Evolutionary conservation across 2,113 vertebrate genomes (phyloP), one percentile per base, ranked within the genome.

Genomic region (Poeciliopsis retropinna): DNA sequence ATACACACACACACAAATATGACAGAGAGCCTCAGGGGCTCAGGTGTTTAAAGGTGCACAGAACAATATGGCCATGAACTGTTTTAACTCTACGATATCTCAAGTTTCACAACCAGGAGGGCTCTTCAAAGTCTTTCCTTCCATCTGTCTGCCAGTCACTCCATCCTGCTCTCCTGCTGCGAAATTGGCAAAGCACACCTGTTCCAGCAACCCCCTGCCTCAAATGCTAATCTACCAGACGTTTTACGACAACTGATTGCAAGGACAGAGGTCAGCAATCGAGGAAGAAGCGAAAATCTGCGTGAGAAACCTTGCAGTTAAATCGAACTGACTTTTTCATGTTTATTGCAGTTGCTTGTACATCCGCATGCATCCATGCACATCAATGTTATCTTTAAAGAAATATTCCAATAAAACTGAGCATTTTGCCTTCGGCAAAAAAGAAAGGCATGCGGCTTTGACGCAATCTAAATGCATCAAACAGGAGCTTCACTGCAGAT

Each of bases 151-250:
- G 82, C 72, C 83, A 77, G 30, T 87, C 82, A 86, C 78, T 78
- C 66, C 15, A 39, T 79, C 83, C 70, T 75, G 32, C 30, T 65
- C 70, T 86, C 79, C 86, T 81, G 72, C 79, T 81, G 77, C 11
- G 25, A 85, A 60, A 54, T 78, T 73, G 79, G 78, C 79, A 85
- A 78, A 6, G 13, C 83, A 72, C 86, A 89, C 85, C 91, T 93
- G 92, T 92, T 91, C 71, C 66, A 72, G 69, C 67, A 64, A 69
- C 72, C 69, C 80, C 71, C 14, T 54, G 71, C 27, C 71, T 86
- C 90, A 92, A 93, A 94, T 76, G 17, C 81, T 74, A 92, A 79
- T 78, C 80, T 51, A 70, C 76, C 65, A 76, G 80, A 87, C 86
- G 87, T 73, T 67, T 41, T 29, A 66, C 14, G 27, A 39, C 74